Evolutionary conservation across 2,888 invertebrate species (phyloP).

Genomic region (Epiblema foenella): DNA sequence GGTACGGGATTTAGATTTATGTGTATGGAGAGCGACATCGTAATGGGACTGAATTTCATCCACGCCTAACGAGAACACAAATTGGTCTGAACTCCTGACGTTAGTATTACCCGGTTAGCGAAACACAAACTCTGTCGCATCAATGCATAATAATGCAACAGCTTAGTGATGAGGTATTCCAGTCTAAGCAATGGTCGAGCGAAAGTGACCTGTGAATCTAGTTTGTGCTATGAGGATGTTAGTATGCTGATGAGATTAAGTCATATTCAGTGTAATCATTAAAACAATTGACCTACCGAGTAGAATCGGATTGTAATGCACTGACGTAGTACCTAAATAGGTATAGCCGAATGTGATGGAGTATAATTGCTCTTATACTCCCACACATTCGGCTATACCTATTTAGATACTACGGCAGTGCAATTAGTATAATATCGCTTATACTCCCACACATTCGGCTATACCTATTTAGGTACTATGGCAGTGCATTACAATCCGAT

Average conservation of each 20-base stretch:
- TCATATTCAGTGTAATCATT: constrained; percentile 2
- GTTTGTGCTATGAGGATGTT: constrained; percentile 14
- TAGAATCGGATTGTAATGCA: too few species aligned
- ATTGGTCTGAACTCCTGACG: constrained; percentile 11
- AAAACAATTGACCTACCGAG: neutral
- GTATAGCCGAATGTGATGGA: too few species aligned
- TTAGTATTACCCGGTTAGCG: neutral
- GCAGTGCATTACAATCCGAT: too few species aligned
- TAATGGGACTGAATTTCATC: too few species aligned
- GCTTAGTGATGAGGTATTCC: constrained; percentile 93
- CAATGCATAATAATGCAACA: constrained; percentile 70
- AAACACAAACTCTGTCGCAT: constrained; percentile 30
- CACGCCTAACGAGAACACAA: neutral
- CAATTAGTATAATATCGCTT: too few species aligned
- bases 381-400: too few species aligned
- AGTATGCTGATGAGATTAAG: neutral
- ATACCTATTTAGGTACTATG: too few species aligned
- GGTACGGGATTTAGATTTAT: neutral
- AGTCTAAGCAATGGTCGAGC: constrained; percentile 62
- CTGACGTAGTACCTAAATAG: too few species aligned
- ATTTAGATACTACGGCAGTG: too few species aligned
- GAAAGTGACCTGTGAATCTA: constrained; percentile 29
- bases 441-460: too few species aligned
- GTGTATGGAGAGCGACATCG: neutral
- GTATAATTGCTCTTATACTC: too few species aligned